Base-by-base conservation (phyloP, 1,140 invertebrate genomes). In the Hylaeus volcanicus region DNA sequence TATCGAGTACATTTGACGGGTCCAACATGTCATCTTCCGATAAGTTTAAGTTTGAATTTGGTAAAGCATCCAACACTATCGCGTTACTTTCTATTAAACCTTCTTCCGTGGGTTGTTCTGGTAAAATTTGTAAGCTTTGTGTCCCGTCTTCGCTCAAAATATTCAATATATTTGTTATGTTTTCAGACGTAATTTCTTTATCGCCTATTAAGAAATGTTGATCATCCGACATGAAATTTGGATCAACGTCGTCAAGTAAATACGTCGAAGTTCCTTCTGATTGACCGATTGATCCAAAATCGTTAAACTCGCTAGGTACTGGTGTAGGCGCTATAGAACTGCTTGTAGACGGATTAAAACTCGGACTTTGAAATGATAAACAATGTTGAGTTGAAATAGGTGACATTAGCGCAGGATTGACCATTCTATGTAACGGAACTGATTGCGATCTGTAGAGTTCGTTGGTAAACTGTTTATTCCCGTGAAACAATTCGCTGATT, bases 341-440 rank as follows among this genome's bases (percentile, higher is more conserved):
- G 60, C 94, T 95, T 0, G 95, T 94, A 5, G 96, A 95, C 5
- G 89, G 89, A 85, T 93, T 93, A 51, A 93, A 93, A 45, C 90
- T 87, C 26, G 92, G 89, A 82, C 90, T 88, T 5, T 90, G 88
- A 82, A 93, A 91, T 68, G 92, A 85, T 8, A 88, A 55, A 14
- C 87, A 88, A 55, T 91, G 84, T 43, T 89, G 88, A 15, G 84
- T 68, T 2, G 88, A 89, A 26, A 89, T 87, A 5, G 91, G 91
- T 5, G 93, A 94, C 75, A 92, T 88, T 5, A 93, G 77, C 15
- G 89, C 87, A 0, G 90, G 90, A 86, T 91, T 92, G 12, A 93
- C 91, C 95, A 95, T 95, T 71, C 95, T 94, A 86, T 96, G 95
- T n/a, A 96, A 89, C 0, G 96, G 96, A 41, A 97, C 96, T 0